These are phyloP conservation scores for Antigone vipio DNA, from an alignment of 2,113 vertebrate genomes.

Conservation along the genomic window DNA sequence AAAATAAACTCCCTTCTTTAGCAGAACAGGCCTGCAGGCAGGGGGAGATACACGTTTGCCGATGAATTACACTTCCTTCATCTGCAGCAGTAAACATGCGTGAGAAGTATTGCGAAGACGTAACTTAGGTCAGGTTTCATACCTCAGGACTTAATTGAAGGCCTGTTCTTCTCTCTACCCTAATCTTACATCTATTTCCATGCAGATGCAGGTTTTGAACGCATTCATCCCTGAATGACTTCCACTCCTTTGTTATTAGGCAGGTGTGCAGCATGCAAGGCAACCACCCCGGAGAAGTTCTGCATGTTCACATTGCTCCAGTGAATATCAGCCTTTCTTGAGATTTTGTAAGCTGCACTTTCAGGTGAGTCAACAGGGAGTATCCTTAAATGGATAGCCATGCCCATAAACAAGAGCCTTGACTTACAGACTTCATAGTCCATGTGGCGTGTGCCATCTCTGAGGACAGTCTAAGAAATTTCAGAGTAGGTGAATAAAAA, in stretches of 20 bases:
- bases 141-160: slow-evolving; percentile 12
- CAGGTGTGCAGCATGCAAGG: background rate
- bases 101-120: background rate
- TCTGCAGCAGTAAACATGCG: background rate
- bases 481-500: background rate
- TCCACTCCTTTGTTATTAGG: slow-evolving; percentile 30
- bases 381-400: background rate
- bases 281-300: background rate
- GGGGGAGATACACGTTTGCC: background rate
- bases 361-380: slow-evolving; percentile 58
- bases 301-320: background rate
- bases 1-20: background rate
- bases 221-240: background rate
- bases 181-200: background rate
- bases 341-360: background rate
- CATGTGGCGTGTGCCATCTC: background rate
- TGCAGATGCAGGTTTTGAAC: background rate
- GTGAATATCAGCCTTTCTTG: background rate
- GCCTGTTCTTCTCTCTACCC: background rate
- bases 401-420: slow-evolving; percentile 3
- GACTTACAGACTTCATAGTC: background rate
- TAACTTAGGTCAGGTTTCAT: background rate
- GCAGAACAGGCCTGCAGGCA: background rate
- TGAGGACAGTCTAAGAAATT: background rate
- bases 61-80: background rate